These are phyloP conservation scores for Monochamus saltuarius DNA, from an alignment of 1,140 invertebrate species.

Conservation along the genomic window DNA sequence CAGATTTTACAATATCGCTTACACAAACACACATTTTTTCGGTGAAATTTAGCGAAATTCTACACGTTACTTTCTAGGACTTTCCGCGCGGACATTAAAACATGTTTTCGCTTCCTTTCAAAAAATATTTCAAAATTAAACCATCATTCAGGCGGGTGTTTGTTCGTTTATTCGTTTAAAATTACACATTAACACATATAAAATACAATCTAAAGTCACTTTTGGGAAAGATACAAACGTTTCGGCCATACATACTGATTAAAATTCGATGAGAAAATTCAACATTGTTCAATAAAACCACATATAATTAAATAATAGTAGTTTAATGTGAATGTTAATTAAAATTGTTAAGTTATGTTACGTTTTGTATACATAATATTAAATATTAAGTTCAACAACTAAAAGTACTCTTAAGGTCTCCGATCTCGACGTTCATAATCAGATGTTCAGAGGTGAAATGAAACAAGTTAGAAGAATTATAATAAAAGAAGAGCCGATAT, in stretches of 20 bases:
- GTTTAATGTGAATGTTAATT: slow-evolving; percentile 42
- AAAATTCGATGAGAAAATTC: slow-evolving; percentile 35
- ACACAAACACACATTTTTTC: slow-evolving; percentile 26
- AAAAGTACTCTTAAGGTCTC: slow-evolving; percentile 24
- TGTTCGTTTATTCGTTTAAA: slow-evolving; percentile 21
- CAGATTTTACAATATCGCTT: slow-evolving; percentile 33
- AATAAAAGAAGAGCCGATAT: slow-evolving; percentile 12
- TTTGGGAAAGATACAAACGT: slow-evolving; percentile 49
- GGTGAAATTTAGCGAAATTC: slow-evolving; percentile 19
- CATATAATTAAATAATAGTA: slow-evolving; percentile 39
- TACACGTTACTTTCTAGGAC: slow-evolving; percentile 26
- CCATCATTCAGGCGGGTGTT: slow-evolving; percentile 30
- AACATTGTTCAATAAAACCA: slow-evolving; percentile 37
- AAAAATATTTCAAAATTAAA: slow-evolving; percentile 17
- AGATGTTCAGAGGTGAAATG: not conserved
- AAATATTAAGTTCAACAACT: slow-evolving; percentile 28
- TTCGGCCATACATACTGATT: slow-evolving; percentile 37
- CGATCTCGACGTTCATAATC: not conserved
- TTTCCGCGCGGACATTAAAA: slow-evolving; percentile 12
- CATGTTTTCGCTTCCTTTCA: slow-evolving; percentile 15
- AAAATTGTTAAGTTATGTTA: slow-evolving; percentile 36
- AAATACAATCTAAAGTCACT: slow-evolving; percentile 47
- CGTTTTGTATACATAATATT: slow-evolving; percentile 34
- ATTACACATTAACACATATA: slow-evolving; percentile 39
- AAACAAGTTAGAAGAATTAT: not conserved